These are phyloP conservation scores for Collichthys lucidus DNA, from an alignment of 2,113 vertebrate species.

Conservation along the genomic window DNA sequence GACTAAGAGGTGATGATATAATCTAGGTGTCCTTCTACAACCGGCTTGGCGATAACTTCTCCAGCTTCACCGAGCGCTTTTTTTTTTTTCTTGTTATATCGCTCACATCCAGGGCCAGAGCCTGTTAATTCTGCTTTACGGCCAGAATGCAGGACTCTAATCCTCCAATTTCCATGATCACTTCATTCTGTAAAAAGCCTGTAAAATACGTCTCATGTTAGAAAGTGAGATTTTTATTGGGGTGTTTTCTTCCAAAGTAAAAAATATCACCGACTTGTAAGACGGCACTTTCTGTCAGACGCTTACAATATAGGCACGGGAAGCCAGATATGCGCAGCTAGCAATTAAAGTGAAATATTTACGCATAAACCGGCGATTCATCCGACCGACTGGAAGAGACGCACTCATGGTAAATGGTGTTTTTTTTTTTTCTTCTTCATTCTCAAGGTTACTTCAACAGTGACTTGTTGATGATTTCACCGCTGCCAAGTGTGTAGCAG, in stretches of 20 bases:
- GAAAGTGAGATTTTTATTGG: conserved; percentile 73
- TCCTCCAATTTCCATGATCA: conserved; percentile 80
- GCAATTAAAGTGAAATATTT: conserved; percentile 77
- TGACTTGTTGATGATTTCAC: conserved; percentile 62
- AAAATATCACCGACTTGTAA: conserved; percentile 75
- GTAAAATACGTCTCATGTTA: conserved; percentile 74
- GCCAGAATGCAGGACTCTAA: conserved; percentile 69
- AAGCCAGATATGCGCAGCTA: conserved; percentile 20
- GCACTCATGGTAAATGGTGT: conserved; percentile 7
- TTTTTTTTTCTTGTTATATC: conserved; percentile 52
- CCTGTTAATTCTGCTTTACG: conserved; percentile 79
- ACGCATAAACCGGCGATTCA: conserved; percentile 42
- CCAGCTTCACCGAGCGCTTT: conserved; percentile 40
- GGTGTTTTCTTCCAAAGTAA: conserved; percentile 70
- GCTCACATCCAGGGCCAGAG: conserved; percentile 65
- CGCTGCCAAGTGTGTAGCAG: conserved; percentile 28
- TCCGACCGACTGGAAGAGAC: conserved; percentile 45
- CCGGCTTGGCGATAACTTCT: conserved; percentile 67
- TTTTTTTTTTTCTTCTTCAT: background rate
- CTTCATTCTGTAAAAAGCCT: conserved; percentile 82
- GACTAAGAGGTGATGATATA: conserved; percentile 81
- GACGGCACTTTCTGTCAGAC: conserved; percentile 66
- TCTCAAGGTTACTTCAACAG: conserved; percentile 71
- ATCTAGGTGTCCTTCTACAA: conserved; percentile 76
- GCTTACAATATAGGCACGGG: conserved; percentile 21